Evolutionary conservation across 2,888 invertebrate genomes (phyloP), one percentile per base, ranked within the genome.

Genomic region (Tetranychus piercei): DNA sequence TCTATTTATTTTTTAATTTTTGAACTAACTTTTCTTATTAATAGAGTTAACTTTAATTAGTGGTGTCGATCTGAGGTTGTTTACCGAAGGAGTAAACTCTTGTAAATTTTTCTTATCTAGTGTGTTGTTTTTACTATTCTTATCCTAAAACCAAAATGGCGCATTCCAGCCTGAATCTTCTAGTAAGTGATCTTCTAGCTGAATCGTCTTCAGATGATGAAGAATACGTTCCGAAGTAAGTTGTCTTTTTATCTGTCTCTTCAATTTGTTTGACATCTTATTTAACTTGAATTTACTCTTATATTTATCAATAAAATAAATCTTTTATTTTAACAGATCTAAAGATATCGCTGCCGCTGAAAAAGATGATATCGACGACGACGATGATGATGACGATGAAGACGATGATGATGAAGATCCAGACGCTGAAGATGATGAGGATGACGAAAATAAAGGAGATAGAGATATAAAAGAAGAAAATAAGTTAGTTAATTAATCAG

Each of bases 341-440:
- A 55, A 55, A 55, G 55, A 55, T 55, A 55, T 55, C 55, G 55
- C n/a, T 9, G 73, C 73, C 20, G 71, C 78, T 69, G 77, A 78
- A n/a, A 76, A 77, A 20, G 75, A 76, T 43, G 77, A 77, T 44
- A 90, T 90, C 80, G 87, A 87, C 75, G 88, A 88, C 78, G 88
- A 89, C 79, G 90, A 90, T 80, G 87, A 87, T 75, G 88, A 88
- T 78, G 88, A 89, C 79, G 90, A 89, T 65, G 73, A 73, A 15
- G n/a, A 23, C 77, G 90, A 89, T 81, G 88, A 89, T 81, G 88
- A 89, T 82, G 89, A 88, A 1, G 86, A 88, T 77, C 88, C 89
- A 79, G 87, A 88, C 72, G 87, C 88, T 79, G 88, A 87, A 79
- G 86, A 86, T 55, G 79, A 80, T 75, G 76, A 76, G 0, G 75